Evolutionary conservation across 2,888 invertebrate genomes (phyloP).

Genomic region (Hipparchia semele): DNA sequence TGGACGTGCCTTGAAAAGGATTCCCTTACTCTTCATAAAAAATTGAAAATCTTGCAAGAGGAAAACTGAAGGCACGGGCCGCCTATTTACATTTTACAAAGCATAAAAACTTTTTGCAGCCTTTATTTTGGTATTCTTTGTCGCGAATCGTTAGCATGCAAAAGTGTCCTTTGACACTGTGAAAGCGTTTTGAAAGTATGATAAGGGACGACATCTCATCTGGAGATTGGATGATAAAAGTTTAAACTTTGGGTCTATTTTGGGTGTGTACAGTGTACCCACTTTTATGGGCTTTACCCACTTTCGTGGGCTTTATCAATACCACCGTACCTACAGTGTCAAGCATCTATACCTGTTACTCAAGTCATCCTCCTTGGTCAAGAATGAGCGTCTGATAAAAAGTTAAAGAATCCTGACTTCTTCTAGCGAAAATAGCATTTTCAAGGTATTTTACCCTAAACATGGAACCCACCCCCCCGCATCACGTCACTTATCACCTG

Average conservation of each 20-base stretch:
- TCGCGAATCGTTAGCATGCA: constrained; percentile 17
- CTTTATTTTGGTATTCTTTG: constrained; percentile 13
- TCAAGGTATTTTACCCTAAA: too few relatives aligned
- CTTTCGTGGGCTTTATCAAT: too few relatives aligned
- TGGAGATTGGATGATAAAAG: constrained; percentile 2
- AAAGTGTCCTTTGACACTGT: constrained; percentile 20
- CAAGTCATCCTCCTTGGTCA: too few relatives aligned
- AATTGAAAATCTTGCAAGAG: constrained; percentile 7
- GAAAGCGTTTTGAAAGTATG: constrained; percentile 16
- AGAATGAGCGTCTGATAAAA: too few relatives aligned
- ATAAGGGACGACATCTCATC: constrained; percentile 4
- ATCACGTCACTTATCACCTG: too few relatives aligned
- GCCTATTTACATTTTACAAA: constrained; percentile 16
- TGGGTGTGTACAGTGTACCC: background rate
- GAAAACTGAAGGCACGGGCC: constrained; percentile 3
- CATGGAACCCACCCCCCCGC: too few relatives aligned
- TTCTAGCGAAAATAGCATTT: too few relatives aligned
- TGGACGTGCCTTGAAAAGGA: constrained; percentile 5
- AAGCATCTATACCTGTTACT: too few relatives aligned
- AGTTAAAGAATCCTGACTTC: too few relatives aligned
- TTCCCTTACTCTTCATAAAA: background rate
- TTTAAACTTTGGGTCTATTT: background rate
- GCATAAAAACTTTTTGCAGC: constrained; percentile 9
- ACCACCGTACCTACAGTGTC: too few relatives aligned
- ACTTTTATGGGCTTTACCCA: too few relatives aligned